Conservation (phyloP, 2,888 invertebrate species). For the Hirtodrosophila trivittata region DNA sequence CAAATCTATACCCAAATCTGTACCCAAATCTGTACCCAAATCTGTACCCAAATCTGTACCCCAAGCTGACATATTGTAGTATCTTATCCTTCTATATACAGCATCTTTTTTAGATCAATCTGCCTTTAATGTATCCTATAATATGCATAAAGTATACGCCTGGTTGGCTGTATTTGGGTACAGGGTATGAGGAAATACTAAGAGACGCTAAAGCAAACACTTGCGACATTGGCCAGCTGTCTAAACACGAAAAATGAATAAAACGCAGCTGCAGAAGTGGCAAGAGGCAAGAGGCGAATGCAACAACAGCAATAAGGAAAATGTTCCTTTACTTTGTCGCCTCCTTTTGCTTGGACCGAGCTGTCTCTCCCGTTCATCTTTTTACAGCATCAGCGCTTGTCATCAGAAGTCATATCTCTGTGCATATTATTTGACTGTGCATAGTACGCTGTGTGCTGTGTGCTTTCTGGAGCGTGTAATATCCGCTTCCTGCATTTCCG, state of each 20-base stretch:
- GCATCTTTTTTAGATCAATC: too few species aligned
- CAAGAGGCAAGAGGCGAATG: slow-evolving; percentile 11
- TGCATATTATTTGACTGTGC: slow-evolving; percentile 66
- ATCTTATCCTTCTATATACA: too few species aligned
- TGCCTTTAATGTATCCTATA: background rate
- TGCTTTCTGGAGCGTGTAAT: slow-evolving; percentile 80
- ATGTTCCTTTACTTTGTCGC: slow-evolving; percentile 28
- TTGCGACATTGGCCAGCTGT: slow-evolving; percentile 57
- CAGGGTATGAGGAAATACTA: background rate
- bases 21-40: too few species aligned
- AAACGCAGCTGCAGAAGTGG: slow-evolving; percentile 43
- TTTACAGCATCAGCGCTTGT: background rate
- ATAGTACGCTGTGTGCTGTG: slow-evolving; percentile 36
- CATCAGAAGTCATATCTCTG: slow-evolving; percentile 7
- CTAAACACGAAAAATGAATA: slow-evolving; percentile 70
- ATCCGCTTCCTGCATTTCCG: slow-evolving; percentile 80
- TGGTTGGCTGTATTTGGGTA: background rate
- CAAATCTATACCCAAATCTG: too few species aligned
- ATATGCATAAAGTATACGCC: background rate
- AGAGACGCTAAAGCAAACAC: slow-evolving; percentile 15
- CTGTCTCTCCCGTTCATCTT: background rate
- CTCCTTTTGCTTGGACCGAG: background rate
- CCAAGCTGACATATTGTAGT: too few species aligned
- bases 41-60: too few species aligned
- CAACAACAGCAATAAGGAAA: slow-evolving; percentile 32